Conservation (phyloP, 2,888 invertebrate species). For the Drosophila parthenogenetica region DNA sequence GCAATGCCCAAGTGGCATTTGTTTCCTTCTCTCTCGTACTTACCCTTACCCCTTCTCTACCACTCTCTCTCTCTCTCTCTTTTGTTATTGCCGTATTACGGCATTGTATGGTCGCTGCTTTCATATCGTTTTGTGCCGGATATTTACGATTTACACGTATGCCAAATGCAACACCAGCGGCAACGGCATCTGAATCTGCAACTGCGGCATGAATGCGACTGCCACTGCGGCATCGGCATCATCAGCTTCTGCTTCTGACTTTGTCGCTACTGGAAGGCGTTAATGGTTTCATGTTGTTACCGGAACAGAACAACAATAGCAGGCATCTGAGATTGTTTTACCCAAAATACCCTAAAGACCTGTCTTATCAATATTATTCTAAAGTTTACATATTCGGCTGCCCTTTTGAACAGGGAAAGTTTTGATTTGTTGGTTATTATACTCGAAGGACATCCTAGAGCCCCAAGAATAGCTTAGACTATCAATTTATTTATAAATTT, state of each 20-base stretch:
- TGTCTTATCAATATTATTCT: too few species aligned
- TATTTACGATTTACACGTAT: constrained; percentile 81
- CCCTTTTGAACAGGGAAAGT: too few species aligned
- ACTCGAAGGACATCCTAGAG: too few species aligned
- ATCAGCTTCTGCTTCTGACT: constrained; percentile 18
- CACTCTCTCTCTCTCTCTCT: constrained; percentile 2
- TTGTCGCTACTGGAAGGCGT: constrained; percentile 46
- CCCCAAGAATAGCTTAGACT: too few species aligned
- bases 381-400: too few species aligned
- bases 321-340: neutral
- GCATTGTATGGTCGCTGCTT: constrained; percentile 29
- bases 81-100: constrained; percentile 53
- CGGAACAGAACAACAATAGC: constrained; percentile 51
- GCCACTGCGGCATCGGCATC: constrained; percentile 4
- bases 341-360: constrained; percentile 24
- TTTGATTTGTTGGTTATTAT: too few species aligned
- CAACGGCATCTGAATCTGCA: constrained; percentile 44
- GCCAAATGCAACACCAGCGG: constrained; percentile 67
- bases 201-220: constrained; percentile 3
- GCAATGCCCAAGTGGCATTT: constrained; percentile 38
- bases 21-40: constrained; percentile 1
- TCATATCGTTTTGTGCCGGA: constrained; percentile 65
- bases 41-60: neutral
- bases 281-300: constrained; percentile 66
- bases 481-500: too few species aligned